These are phyloP conservation scores for Epinotia ramella DNA, from an alignment of 2,888 invertebrate genomes.

Conservation along the genomic window DNA sequence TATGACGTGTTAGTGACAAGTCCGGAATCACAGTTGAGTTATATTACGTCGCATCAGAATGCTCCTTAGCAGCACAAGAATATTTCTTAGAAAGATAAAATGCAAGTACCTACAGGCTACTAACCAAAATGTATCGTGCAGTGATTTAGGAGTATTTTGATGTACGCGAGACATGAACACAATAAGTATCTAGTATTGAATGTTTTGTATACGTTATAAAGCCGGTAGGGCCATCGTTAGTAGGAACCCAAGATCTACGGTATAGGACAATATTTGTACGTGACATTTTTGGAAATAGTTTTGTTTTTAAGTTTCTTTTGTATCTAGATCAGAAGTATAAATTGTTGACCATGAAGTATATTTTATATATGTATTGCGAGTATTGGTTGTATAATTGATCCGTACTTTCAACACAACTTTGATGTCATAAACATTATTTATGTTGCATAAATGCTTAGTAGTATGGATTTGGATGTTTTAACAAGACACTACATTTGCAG, in stretches of 20 bases:
- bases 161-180: constrained; percentile 38
- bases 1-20: constrained; percentile 79
- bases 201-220: constrained; percentile 44
- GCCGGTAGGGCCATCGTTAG: constrained; percentile 43
- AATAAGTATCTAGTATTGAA: constrained; percentile 40
- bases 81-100: constrained; percentile 48
- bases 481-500: constrained; percentile 45
- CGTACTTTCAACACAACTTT: constrained; percentile 50
- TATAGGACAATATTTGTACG: constrained; percentile 63
- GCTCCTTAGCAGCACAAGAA: constrained; percentile 48
- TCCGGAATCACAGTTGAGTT: constrained; percentile 72
- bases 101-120: constrained; percentile 57
- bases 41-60: constrained; percentile 63
- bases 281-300: constrained; percentile 65
- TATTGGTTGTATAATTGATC: constrained; percentile 54
- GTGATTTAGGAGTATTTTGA: constrained; percentile 39
- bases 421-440: constrained; percentile 51
- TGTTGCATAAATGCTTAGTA: constrained; percentile 49
- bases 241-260: constrained; percentile 61
- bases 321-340: constrained; percentile 72
- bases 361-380: constrained; percentile 63
- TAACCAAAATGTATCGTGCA: constrained; percentile 37
- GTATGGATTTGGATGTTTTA: constrained; percentile 51
- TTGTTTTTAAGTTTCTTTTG: constrained; percentile 64
- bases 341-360: constrained; percentile 75